Percentiles rank a stretch among this genome's conserved stretches.
phyloP scores from a whole-genome alignment of 92 coral and sea anemone genomes.

The Parazoanthus darwini region DNA sequence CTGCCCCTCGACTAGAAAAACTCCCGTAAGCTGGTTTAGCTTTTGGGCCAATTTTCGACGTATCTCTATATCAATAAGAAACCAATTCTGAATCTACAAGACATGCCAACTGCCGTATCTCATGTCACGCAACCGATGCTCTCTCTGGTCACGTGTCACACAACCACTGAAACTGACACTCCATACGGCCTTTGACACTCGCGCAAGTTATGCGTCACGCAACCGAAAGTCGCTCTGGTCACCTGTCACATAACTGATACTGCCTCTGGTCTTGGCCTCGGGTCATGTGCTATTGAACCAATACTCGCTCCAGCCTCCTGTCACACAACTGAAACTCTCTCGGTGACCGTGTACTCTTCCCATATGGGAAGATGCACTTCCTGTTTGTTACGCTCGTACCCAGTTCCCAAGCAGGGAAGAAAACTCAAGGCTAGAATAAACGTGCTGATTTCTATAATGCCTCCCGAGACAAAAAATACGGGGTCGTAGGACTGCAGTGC shows the following conservation, averaged over 20 bases:
- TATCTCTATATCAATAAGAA: background rate
- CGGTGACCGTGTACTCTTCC: slow-evolving; percentile 31
- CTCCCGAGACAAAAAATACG: slow-evolving; percentile 32
- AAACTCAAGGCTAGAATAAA: slow-evolving; percentile 8
- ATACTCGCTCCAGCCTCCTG: background rate
- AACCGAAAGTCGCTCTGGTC: background rate
- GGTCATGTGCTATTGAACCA: background rate
- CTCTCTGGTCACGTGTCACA: background rate
- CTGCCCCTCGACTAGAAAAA: no score
- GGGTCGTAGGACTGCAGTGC: slow-evolving; percentile 19
- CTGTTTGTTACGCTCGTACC: slow-evolving; percentile 5
- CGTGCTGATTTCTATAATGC: background rate
- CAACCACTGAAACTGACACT: background rate
- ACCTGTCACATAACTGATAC: background rate
- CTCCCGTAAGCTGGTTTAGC: no score
- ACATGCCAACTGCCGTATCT: no score
- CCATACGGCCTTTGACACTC: background rate
- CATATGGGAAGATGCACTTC: slow-evolving; percentile 6
- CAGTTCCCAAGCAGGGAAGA: slow-evolving; percentile 23
- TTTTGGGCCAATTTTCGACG: background rate
- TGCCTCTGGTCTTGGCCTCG: no score
- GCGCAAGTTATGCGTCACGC: background rate
- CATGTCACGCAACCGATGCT: background rate
- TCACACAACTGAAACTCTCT: slow-evolving; percentile 35
- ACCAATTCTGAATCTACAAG: no score